Evolutionary conservation across 2,888 invertebrate genomes (phyloP).

Genomic region (Agriotes lineatus): DNA sequence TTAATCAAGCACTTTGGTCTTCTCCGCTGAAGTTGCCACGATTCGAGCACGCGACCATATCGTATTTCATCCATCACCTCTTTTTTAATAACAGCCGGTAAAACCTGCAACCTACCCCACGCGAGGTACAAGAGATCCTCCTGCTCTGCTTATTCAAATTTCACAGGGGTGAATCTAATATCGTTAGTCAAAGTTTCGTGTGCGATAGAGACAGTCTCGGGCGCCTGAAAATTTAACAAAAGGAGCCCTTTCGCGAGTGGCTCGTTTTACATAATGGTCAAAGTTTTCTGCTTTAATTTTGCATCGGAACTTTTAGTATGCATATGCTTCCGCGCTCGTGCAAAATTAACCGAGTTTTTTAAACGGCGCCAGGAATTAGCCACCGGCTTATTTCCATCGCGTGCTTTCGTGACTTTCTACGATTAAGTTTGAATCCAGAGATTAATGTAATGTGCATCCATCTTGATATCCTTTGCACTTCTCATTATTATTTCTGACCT

Average conservation of each 20-base stretch:
- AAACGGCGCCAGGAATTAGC: neutral
- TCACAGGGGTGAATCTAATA: constrained; percentile 4
- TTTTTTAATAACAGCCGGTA: neutral
- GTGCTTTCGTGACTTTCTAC: constrained; percentile 26
- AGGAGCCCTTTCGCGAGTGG: neutral
- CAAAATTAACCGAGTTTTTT: constrained; percentile 7
- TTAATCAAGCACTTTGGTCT: too few species aligned
- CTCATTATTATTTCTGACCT: constrained; percentile 21
- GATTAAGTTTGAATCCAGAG: constrained; percentile 25
- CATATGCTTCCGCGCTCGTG: neutral
- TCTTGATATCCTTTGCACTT: constrained; percentile 20
- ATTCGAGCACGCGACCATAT: too few species aligned
- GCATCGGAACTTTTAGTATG: neutral
- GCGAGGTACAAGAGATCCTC: neutral
- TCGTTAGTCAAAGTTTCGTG: neutral
- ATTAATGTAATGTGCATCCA: constrained; percentile 28
- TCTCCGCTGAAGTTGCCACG: too few species aligned
- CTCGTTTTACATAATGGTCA: neutral
- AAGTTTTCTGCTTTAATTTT: constrained; percentile 2
- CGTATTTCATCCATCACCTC: too few species aligned
- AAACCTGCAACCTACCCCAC: neutral
- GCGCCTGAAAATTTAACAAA: constrained; percentile 13
- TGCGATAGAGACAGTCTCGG: neutral
- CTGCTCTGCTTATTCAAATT: neutral
- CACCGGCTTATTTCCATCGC: neutral